phyloP scores from a whole-genome alignment of 2,888 invertebrate genomes.

The Molanna angustata region DNA sequence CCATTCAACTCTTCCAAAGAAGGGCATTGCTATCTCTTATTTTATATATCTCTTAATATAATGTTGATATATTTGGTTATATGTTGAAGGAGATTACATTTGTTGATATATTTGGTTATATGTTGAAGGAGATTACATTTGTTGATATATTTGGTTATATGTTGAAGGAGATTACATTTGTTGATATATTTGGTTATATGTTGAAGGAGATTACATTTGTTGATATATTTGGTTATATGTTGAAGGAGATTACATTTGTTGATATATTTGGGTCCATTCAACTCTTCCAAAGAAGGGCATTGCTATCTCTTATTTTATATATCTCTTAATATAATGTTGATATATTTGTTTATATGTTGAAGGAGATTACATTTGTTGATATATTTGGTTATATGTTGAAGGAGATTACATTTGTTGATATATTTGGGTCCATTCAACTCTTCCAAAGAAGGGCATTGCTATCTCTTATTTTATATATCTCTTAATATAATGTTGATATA shows the following conservation, averaged over 20 bases:
- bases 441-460: not conserved
- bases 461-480: not conserved
- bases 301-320: slow-evolving; percentile 1
- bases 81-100: too few relatives aligned
- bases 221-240: not conserved
- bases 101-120: not conserved
- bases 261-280: too few relatives aligned
- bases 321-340: not conserved
- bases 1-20: not conserved
- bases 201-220: too few relatives aligned
- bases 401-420: too few relatives aligned
- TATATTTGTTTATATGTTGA: not conserved
- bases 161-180: too few relatives aligned
- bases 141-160: not conserved
- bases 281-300: not conserved
- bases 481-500: not conserved
- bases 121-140: too few relatives aligned
- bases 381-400: not conserved
- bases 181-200: not conserved
- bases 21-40: not conserved
- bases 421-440: too few relatives aligned
- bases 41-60: not conserved
- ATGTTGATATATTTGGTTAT: not conserved
- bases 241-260: too few relatives aligned
- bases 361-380: too few relatives aligned